Percentiles rank a stretch among this genome's conserved stretches.
Evolutionary conservation across 2,888 invertebrate species (phyloP).

Genomic region (Agriopis marginaria): DNA sequence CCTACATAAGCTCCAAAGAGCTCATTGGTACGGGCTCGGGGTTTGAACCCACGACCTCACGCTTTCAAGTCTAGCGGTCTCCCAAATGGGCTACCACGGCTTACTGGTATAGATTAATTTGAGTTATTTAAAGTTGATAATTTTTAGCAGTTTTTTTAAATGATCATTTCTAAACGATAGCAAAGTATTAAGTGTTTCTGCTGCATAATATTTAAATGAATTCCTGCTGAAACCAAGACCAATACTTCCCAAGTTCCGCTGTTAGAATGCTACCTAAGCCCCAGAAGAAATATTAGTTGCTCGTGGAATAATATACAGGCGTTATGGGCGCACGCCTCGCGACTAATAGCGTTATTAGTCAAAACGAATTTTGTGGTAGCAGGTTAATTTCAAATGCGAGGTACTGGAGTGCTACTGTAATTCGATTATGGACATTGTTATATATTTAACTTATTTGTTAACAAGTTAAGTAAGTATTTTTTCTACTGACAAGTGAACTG

Average conservation of each 20-base stretch:
- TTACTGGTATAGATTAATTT: too few relatives aligned
- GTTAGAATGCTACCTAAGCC: constrained; percentile 34
- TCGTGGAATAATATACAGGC: constrained; percentile 55
- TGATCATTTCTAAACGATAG: too few relatives aligned
- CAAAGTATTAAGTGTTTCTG: background rate
- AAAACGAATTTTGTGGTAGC: constrained; percentile 57
- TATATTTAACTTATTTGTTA: constrained; percentile 9
- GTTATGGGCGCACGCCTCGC: constrained; percentile 57
- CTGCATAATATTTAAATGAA: constrained; percentile 9
- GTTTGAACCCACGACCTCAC: too few relatives aligned
- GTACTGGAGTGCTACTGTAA: constrained; percentile 44
- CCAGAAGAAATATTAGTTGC: constrained; percentile 56
- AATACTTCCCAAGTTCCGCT: constrained; percentile 18
- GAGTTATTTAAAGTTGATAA: too few relatives aligned
- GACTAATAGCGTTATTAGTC: constrained; percentile 64
- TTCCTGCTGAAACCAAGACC: background rate
- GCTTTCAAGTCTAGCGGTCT: too few relatives aligned
- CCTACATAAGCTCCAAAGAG: too few relatives aligned
- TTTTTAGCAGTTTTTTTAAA: too few relatives aligned
- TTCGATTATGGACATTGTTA: constrained; percentile 45
- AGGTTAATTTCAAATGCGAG: constrained; percentile 52
- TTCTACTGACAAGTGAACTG: too few relatives aligned
- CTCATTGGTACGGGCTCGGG: too few relatives aligned
- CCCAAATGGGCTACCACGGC: too few relatives aligned
- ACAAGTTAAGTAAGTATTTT: background rate